These are phyloP conservation scores for Patiria pectinifera DNA, from an alignment of 53 echinoderm and acorn worm species.

Conservation along the genomic window DNA sequence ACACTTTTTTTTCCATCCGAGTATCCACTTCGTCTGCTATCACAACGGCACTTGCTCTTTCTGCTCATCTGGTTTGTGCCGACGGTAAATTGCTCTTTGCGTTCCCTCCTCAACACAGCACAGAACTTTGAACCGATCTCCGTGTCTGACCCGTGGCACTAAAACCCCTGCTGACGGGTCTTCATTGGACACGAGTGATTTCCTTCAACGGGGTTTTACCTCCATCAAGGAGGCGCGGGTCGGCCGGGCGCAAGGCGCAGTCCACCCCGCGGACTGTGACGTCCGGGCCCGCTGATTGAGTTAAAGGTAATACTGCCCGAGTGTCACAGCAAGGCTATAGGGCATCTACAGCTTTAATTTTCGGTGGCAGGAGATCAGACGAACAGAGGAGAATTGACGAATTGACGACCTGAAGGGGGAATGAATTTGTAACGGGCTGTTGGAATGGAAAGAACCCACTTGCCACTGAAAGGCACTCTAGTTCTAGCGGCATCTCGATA, in stretches of 20 bases:
- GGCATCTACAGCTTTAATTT: background rate
- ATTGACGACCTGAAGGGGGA: background rate
- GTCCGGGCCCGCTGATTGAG: conserved; percentile 28
- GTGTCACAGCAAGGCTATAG: conserved; percentile 10
- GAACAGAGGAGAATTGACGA: background rate
- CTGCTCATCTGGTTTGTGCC: too few species aligned
- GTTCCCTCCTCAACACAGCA: background rate
- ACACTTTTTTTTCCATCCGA: too few species aligned
- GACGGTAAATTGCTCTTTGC: background rate
- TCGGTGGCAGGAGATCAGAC: background rate
- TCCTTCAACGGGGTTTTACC: background rate
- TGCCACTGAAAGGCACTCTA: background rate
- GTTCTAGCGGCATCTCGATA: background rate
- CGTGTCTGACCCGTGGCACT: background rate
- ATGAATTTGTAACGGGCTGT: background rate
- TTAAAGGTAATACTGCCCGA: conserved; percentile 31
- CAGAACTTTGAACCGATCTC: background rate
- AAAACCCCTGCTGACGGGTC: background rate
- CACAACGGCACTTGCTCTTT: too few species aligned
- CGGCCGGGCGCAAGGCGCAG: background rate
- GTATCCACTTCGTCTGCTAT: too few species aligned
- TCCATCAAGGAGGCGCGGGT: background rate
- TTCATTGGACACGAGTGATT: conserved; percentile 30
- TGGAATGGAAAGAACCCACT: background rate
- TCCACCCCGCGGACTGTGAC: background rate